These are phyloP conservation scores for Pangasianodon gigas DNA, from an alignment of 2,113 vertebrate species.

Conservation along the genomic window DNA sequence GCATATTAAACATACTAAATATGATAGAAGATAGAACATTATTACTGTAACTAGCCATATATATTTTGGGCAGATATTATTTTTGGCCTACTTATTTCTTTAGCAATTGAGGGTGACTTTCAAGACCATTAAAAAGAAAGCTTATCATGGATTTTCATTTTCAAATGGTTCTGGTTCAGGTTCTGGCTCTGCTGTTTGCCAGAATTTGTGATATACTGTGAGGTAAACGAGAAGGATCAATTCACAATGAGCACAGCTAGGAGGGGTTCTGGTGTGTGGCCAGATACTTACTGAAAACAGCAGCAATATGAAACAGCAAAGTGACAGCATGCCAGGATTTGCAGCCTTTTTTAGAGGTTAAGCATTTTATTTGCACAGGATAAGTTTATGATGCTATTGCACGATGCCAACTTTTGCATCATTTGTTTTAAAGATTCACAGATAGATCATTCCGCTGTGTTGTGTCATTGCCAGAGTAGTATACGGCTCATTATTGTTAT, in stretches of 20 bases:
- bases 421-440: not conserved
- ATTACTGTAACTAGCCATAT: constrained; percentile 1
- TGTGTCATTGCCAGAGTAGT: not conserved
- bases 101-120: not conserved
- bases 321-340: constrained; percentile 14
- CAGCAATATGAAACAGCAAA: constrained; percentile 39
- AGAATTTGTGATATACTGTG: constrained; percentile 61
- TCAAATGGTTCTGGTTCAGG: constrained; percentile 37
- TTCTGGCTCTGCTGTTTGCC: constrained; percentile 55
- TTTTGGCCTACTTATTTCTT: not conserved
- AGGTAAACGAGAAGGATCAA: constrained; percentile 68
- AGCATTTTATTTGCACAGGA: constrained; percentile 15
- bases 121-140: constrained; percentile 28
- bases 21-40: not conserved
- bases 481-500: not conserved
- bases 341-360: constrained; percentile 21
- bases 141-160: constrained; percentile 42
- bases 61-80: not conserved
- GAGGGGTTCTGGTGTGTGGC: constrained; percentile 5
- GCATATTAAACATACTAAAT: constrained; percentile 4
- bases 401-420: not conserved
- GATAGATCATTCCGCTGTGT: not conserved
- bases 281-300: constrained; percentile 15
- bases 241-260: constrained; percentile 64
- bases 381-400: not conserved